phyloP scores from a whole-genome alignment of 2,888 invertebrate species.

The Cerastoderma edule region DNA sequence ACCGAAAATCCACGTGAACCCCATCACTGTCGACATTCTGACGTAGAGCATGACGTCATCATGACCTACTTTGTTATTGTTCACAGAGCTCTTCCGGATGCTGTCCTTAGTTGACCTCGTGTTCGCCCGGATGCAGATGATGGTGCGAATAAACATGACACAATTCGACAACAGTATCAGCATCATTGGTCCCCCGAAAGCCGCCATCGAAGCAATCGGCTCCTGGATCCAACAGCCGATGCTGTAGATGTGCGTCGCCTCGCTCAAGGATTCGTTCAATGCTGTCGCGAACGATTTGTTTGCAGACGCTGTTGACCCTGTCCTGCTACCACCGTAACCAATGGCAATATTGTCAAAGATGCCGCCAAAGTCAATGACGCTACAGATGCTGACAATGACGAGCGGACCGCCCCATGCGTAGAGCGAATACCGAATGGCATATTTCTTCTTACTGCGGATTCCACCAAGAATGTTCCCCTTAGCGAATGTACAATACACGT shows the following conservation, averaged over 20 bases:
- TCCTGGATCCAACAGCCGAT: slow-evolving; percentile 78
- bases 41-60: slow-evolving; percentile 78
- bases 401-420: slow-evolving; percentile 89
- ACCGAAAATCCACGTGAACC: slow-evolving; percentile 80
- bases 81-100: slow-evolving; percentile 64
- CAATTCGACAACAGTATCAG: slow-evolving; percentile 71
- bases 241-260: slow-evolving; percentile 33
- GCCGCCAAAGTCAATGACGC: slow-evolving; percentile 76
- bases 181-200: slow-evolving; percentile 77
- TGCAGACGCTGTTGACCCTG: not conserved
- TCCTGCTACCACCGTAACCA: slow-evolving; percentile 66
- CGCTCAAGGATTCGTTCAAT: not conserved
- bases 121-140: slow-evolving; percentile 72
- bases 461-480: slow-evolving; percentile 82
- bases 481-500: slow-evolving; percentile 83
- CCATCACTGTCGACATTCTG: slow-evolving; percentile 80
- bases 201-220: slow-evolving; percentile 72
- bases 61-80: slow-evolving; percentile 65
- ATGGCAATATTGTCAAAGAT: slow-evolving; percentile 62
- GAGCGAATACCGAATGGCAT: slow-evolving; percentile 84
- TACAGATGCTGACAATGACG: slow-evolving; percentile 83
- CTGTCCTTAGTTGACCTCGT: slow-evolving; percentile 62
- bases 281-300: not conserved
- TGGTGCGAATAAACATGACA: slow-evolving; percentile 74
- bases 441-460: slow-evolving; percentile 68